phyloP scores from a whole-genome alignment of 2,888 invertebrate species.

The Eupithecia insigniata region DNA sequence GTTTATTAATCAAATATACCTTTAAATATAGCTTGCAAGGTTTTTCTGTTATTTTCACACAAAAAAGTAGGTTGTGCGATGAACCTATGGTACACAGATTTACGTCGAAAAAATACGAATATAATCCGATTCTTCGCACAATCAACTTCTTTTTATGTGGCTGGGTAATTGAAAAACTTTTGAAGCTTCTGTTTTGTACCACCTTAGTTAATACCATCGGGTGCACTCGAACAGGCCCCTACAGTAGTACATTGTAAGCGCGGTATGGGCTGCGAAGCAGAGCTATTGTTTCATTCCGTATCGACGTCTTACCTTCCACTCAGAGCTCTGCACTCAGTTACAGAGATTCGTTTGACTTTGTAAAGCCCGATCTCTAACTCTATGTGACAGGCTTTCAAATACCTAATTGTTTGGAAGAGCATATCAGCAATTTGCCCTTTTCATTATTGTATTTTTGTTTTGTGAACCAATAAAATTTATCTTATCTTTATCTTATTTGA shows the following conservation, averaged over 20 bases:
- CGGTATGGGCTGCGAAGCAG: slow-evolving; percentile 32
- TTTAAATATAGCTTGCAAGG: too few species aligned
- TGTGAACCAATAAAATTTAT: too few species aligned
- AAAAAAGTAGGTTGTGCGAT: too few species aligned
- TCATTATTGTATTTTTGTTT: too few species aligned
- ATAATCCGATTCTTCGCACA: too few species aligned
- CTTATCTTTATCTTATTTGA: too few species aligned
- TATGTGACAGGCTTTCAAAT: slow-evolving; percentile 2
- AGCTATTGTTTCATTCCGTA: slow-evolving; percentile 46
- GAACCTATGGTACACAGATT: too few species aligned
- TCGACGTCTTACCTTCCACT: slow-evolving; percentile 37
- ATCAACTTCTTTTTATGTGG: too few species aligned
- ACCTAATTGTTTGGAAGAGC: background rate
- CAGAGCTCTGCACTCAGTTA: slow-evolving; percentile 2
- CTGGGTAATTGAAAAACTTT: background rate
- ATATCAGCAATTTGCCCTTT: background rate
- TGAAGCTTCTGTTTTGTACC: slow-evolving; percentile 10
- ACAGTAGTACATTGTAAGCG: slow-evolving; percentile 44
- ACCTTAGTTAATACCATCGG: slow-evolving; percentile 41
- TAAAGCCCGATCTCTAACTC: background rate
- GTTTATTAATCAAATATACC: too few species aligned
- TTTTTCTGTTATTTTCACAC: too few species aligned
- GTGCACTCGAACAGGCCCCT: slow-evolving; percentile 30
- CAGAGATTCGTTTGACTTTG: slow-evolving; percentile 4
- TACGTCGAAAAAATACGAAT: too few species aligned